A percentile compares a stretch with the other conserved stretches of the same genome.
phyloP scores from a whole-genome alignment of 2,113 vertebrate species.

The Clinocottus analis region DNA sequence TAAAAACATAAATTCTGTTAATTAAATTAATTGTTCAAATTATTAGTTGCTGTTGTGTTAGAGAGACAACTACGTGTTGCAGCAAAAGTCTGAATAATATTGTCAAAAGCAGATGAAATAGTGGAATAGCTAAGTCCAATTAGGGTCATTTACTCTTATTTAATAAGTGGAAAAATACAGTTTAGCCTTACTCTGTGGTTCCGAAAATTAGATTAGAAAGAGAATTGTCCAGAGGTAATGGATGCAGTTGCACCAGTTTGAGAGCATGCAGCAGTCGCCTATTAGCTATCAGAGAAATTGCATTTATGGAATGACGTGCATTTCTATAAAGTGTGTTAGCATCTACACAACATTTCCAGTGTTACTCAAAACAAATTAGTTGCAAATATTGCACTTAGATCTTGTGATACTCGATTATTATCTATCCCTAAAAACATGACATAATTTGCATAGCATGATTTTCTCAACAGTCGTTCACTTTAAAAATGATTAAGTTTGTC shows the following conservation, averaged over 20 bases:
- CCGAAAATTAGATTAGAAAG: not conserved
- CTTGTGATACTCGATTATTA: not conserved
- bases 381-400: not conserved
- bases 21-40: not conserved
- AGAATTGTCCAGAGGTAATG: not conserved
- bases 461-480: not conserved
- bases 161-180: not conserved
- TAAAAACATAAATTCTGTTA: not conserved
- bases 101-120: not conserved
- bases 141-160: not conserved
- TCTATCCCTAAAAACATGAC: not conserved
- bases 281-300: not conserved
- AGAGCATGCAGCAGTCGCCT: not conserved
- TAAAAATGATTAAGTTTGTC: not conserved
- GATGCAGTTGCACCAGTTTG: not conserved
- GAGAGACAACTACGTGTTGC: not conserved
- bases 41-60: not conserved
- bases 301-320: constrained; percentile 15
- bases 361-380: not conserved
- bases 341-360: not conserved
- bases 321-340: not conserved
- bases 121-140: not conserved
- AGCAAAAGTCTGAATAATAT: not conserved
- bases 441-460: not conserved
- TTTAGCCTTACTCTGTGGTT: not conserved